phyloP scores from a whole-genome alignment of 2,888 invertebrate genomes.

The Cataglyphis cursor region DNA sequence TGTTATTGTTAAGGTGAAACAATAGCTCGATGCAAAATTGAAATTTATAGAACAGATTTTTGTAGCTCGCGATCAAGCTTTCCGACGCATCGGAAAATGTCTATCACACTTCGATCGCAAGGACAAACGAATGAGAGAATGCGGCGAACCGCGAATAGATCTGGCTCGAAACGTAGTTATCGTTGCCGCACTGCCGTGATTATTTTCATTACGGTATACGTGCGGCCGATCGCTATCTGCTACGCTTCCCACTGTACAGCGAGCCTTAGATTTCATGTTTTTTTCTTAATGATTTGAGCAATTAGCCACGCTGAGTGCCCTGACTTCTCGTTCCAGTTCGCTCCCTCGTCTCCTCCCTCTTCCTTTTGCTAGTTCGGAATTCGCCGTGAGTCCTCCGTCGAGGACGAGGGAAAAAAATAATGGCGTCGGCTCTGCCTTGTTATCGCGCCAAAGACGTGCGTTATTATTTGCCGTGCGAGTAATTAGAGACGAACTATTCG shows the following conservation, averaged over 20 bases:
- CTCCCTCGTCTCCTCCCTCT: constrained; percentile 72
- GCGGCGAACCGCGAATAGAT: constrained; percentile 77
- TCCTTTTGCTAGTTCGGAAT: constrained; percentile 48
- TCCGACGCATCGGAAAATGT: not conserved
- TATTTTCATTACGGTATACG: constrained; percentile 85
- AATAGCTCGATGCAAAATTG: constrained; percentile 13
- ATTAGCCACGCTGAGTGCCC: constrained; percentile 87
- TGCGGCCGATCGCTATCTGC: constrained; percentile 82
- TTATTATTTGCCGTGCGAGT: constrained; percentile 42
- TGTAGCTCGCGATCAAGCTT: constrained; percentile 12
- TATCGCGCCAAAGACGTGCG: constrained; percentile 47
- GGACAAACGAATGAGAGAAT: constrained; percentile 62
- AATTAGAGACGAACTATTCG: constrained; percentile 38
- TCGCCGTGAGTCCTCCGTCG: constrained; percentile 49
- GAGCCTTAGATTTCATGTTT: constrained; percentile 86
- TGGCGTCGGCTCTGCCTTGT: constrained; percentile 44
- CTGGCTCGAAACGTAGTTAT: constrained; percentile 78
- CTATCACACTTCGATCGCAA: constrained; percentile 47
- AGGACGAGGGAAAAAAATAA: constrained; percentile 39
- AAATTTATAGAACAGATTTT: constrained; percentile 12
- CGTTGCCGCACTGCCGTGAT: constrained; percentile 80
- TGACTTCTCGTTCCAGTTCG: constrained; percentile 82
- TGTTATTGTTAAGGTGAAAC: not conserved
- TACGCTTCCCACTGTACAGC: constrained; percentile 82
- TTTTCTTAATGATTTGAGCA: constrained; percentile 87